Evolutionary conservation across 1,140 invertebrate species (phyloP).

Genomic region (Teleogryllus occipitalis): DNA sequence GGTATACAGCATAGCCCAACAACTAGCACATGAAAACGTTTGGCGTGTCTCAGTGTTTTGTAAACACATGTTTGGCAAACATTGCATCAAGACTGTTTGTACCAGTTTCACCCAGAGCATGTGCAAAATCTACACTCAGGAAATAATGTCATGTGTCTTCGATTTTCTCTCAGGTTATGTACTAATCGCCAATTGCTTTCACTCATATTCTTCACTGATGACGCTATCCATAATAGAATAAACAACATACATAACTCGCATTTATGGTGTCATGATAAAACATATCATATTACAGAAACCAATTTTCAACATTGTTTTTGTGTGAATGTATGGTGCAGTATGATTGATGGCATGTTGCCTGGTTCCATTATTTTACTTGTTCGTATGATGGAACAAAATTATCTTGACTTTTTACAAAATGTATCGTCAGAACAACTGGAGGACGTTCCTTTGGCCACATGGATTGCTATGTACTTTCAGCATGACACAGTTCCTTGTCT

Average conservation of each 20-base stretch:
- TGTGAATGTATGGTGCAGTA: constrained; percentile 8
- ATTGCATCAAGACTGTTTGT: no score
- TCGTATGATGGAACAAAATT: neutral
- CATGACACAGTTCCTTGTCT: no score
- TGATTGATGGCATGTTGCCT: neutral
- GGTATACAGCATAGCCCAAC: neutral
- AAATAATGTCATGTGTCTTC: neutral
- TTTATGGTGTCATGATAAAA: neutral
- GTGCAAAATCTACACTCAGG: constrained; percentile 8
- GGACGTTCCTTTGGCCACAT: no score
- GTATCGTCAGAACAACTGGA: neutral
- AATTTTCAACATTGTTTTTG: neutral
- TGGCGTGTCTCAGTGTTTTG: no score
- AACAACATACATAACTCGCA: neutral
- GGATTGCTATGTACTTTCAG: no score
- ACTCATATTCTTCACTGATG: neutral
- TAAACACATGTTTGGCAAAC: no score
- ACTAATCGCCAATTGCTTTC: neutral
- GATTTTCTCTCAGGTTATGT: neutral
- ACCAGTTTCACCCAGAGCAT: neutral
- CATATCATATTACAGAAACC: neutral
- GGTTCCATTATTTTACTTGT: constrained; percentile 7
- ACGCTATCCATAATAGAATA: neutral
- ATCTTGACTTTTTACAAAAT: neutral
- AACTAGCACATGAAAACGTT: no score